A percentile compares a stretch with the other conserved stretches of the same genome.
These are phyloP conservation scores for Phymanthus crucifer DNA, from an alignment of 92 coral and sea anemone species.

Conservation along the genomic window DNA sequence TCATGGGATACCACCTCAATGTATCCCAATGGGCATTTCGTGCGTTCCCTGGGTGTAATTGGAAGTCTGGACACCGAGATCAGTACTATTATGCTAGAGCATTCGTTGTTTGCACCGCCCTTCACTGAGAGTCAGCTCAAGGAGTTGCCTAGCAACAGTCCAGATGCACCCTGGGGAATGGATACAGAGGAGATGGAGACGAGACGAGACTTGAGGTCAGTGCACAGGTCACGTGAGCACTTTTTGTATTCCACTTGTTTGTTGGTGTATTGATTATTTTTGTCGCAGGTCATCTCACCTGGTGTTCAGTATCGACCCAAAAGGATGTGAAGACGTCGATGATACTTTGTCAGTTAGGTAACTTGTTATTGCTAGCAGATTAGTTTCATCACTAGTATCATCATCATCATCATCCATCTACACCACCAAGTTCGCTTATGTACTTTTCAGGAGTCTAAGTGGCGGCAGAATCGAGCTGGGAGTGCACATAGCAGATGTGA, in stretches of 20 bases:
- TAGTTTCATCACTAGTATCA: neutral
- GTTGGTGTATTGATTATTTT: neutral
- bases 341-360: constrained; percentile 89
- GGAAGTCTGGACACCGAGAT: constrained; percentile 84
- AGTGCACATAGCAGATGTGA: constrained; percentile 92
- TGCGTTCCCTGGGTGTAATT: constrained; percentile 81
- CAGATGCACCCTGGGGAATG: constrained; percentile 77
- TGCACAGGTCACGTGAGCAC: neutral
- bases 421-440: neutral
- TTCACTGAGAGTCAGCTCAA: constrained; percentile 82
- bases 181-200: constrained; percentile 55
- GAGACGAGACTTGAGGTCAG: constrained; percentile 82
- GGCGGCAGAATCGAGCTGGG: constrained; percentile 82
- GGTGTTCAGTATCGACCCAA: constrained; percentile 89
- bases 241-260: neutral
- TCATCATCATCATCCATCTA: neutral
- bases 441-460: constrained; percentile 43
- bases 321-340: constrained; percentile 95
- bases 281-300: constrained; percentile 68
- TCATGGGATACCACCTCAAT: constrained; percentile 81
- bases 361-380: neutral
- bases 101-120: constrained; percentile 75
- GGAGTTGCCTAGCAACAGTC: constrained; percentile 77
- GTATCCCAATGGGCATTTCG: constrained; percentile 94
- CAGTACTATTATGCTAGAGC: constrained; percentile 82